phyloP scores from a whole-genome alignment of 1,140 invertebrate species.

The Charaxes varanes region DNA sequence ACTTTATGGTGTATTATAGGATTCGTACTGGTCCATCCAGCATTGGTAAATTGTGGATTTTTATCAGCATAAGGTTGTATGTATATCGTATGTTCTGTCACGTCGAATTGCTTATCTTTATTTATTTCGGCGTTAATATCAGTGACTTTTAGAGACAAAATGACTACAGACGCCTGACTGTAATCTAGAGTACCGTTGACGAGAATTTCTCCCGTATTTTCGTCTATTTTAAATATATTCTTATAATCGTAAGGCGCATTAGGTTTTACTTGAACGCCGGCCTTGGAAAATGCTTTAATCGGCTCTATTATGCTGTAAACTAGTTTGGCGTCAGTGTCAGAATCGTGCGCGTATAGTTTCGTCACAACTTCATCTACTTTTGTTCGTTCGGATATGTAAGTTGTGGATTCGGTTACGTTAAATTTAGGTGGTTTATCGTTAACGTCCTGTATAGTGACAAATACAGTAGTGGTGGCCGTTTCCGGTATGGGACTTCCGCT shows the following conservation, averaged over 20 bases:
- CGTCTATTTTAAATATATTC: conserved; percentile 81
- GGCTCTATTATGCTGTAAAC: conserved; percentile 81
- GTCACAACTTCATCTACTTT: conserved; percentile 79
- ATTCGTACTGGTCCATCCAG: conserved; percentile 79
- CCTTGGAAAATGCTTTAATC: conserved; percentile 83
- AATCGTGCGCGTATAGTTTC: conserved; percentile 79
- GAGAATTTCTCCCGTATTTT: conserved; percentile 80
- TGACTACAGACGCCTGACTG: conserved; percentile 86
- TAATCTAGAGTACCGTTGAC: conserved; percentile 84
- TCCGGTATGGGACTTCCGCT: conserved; percentile 83
- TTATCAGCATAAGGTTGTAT: conserved; percentile 86
- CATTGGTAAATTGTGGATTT: conserved; percentile 84
- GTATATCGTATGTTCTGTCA: conserved; percentile 84
- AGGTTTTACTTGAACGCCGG: conserved; percentile 80
- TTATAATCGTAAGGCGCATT: conserved; percentile 79
- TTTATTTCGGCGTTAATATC: conserved; percentile 83
- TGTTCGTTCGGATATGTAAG: conserved; percentile 82
- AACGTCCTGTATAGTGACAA: conserved; percentile 84
- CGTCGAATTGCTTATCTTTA: conserved; percentile 79
- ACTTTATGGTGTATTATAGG: conserved; percentile 80
- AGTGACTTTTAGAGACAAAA: conserved; percentile 82
- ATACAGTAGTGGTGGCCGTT: conserved; percentile 83
- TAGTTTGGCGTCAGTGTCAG: conserved; percentile 80
- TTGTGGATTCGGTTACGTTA: conserved; percentile 75
- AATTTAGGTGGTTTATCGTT: conserved; percentile 90